phyloP scores from a whole-genome alignment of 2,797 vertebrate genomes.

The Simalia tracyae region DNA sequence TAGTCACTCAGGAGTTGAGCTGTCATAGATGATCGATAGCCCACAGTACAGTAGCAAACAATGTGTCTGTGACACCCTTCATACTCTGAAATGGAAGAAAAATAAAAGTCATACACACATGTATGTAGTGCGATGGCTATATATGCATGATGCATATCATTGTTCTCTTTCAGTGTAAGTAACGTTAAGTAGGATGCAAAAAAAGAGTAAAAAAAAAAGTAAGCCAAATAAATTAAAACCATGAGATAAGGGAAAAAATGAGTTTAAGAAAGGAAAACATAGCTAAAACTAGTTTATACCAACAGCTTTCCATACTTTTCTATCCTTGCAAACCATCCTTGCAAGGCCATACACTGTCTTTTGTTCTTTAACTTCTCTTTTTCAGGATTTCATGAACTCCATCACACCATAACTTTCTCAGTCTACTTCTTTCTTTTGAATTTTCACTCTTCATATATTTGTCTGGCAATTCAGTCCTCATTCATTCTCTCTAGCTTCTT shows the following conservation, averaged over 20 bases:
- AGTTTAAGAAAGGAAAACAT: neutral
- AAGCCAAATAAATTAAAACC: neutral
- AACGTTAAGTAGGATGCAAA: neutral
- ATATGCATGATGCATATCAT: neutral
- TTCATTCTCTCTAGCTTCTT: neutral
- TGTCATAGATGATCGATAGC: slow-evolving; percentile 24
- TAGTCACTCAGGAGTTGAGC: neutral
- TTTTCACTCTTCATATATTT: too few species aligned
- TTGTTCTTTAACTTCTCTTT: too few species aligned
- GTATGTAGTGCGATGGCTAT: neutral
- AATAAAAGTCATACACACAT: neutral
- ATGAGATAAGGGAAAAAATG: neutral
- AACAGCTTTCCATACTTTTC: neutral
- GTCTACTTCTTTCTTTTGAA: too few species aligned
- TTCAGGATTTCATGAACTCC: too few species aligned
- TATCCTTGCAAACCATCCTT: neutral
- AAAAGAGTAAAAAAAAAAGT: neutral
- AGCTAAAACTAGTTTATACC: neutral
- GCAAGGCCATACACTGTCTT: too few species aligned
- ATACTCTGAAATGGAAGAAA: neutral
- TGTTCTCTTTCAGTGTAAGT: neutral
- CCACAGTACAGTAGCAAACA: slow-evolving; percentile 31
- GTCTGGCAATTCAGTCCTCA: neutral
- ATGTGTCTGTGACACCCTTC: neutral
- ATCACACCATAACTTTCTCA: too few species aligned